Conservation (phyloP, 1,140 invertebrate species). For the Grapholita molesta region DNA sequence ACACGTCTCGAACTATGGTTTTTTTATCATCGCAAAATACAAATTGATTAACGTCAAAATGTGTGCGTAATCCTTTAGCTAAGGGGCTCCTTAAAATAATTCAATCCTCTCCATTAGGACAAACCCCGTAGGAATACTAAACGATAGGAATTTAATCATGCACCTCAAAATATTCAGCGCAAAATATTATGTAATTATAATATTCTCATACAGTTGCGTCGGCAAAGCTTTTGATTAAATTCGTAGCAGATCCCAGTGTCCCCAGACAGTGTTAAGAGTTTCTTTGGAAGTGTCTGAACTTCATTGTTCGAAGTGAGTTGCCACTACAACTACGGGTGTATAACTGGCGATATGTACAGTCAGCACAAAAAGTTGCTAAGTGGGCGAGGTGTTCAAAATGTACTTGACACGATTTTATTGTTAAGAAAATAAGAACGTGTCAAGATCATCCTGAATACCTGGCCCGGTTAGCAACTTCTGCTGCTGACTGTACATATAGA, state of each 20-base stretch:
- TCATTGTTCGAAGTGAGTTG: not conserved
- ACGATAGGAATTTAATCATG: not conserved
- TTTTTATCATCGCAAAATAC: too few relatives aligned
- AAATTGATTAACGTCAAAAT: too few relatives aligned
- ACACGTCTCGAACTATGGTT: too few relatives aligned
- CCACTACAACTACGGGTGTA: not conserved
- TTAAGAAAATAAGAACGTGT: too few relatives aligned
- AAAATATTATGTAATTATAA: not conserved
- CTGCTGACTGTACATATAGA: too few relatives aligned
- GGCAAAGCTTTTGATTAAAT: constrained; percentile 6
- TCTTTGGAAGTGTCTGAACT: constrained; percentile 8
- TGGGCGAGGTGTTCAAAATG: too few relatives aligned
- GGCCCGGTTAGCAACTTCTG: too few relatives aligned
- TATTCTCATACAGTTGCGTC: not conserved
- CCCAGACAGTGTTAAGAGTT: constrained; percentile 6
- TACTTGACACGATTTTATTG: too few relatives aligned
- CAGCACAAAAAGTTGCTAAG: too few relatives aligned
- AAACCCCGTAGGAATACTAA: not conserved
- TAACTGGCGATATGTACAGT: not conserved
- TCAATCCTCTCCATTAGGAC: not conserved
- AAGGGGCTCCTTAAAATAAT: too few relatives aligned
- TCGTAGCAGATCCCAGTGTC: not conserved
- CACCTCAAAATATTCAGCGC: not conserved
- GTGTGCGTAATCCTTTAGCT: too few relatives aligned
- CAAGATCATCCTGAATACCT: too few relatives aligned